Percentiles rank a stretch among this genome's conserved stretches.
Evolutionary conservation across 1,140 invertebrate species (phyloP).

Genomic region (Caenorhabditis latens): DNA sequence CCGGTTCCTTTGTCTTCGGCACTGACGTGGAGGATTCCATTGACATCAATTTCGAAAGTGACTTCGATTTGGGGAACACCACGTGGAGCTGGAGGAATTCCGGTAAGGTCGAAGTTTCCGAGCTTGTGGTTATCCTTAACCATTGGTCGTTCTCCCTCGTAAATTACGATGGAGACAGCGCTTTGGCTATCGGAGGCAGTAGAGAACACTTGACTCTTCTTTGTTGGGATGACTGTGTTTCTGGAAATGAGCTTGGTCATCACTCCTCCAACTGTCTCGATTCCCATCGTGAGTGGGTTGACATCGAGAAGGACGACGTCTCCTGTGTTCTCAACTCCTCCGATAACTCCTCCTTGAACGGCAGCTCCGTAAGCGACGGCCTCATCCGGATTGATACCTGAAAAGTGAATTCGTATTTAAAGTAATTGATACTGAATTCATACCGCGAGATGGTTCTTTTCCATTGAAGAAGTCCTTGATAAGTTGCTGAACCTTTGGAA

Average conservation of each 20-base stretch:
- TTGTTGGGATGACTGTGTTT: slow-evolving; percentile 98
- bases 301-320: slow-evolving; percentile 96
- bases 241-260: slow-evolving; percentile 98
- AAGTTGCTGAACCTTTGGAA: slow-evolving; percentile 97
- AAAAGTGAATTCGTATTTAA: background rate
- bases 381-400: slow-evolving; percentile 80
- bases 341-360: slow-evolving; percentile 90
- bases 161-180: slow-evolving; percentile 95
- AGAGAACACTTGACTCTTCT: slow-evolving; percentile 99
- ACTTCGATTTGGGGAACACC: slow-evolving; percentile 91
- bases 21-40: slow-evolving; percentile 92
- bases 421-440: slow-evolving; percentile 82
- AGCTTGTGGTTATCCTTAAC: slow-evolving; percentile 97
- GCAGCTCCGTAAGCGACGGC: slow-evolving; percentile 98
- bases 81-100: slow-evolving; percentile 93
- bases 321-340: slow-evolving; percentile 85
- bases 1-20: slow-evolving; percentile 98
- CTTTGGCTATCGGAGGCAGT: slow-evolving; percentile 99
- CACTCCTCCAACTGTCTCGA: slow-evolving; percentile 98
- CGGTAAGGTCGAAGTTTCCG: slow-evolving; percentile 96
- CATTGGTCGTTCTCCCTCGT: slow-evolving; percentile 97
- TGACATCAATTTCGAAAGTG: slow-evolving; percentile 96
- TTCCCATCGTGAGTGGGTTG: slow-evolving; percentile 97
- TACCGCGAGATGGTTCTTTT: slow-evolving; percentile 95
- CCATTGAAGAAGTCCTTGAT: slow-evolving; percentile 98